Evolutionary conservation across 1,140 invertebrate species (phyloP), one percentile per base, ranked within the genome.

Genomic region (Drosophila kohkoa): DNA sequence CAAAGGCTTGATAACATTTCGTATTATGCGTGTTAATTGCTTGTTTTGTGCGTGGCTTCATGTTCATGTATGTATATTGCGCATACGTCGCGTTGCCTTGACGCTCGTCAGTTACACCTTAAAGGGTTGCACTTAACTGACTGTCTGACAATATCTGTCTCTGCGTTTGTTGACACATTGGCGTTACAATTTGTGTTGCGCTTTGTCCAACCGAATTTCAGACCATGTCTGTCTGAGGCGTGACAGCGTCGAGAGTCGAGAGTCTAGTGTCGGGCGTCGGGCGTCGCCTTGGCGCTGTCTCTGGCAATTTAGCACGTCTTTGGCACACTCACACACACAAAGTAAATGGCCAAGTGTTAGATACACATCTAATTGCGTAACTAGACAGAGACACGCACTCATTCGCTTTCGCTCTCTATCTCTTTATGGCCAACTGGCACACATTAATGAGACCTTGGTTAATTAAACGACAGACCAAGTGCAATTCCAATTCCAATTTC

Each of bases 11-110:
- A 43, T n/a, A 58, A 46, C 74, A 67, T 60, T 60, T 32, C 51
- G 68, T 81, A 83, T 89, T 81, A 81, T 89, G 81, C 77, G 74
- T 81, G 75, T 89, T 89, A 89, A 89, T 85, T 89, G 81, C 85
- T 89, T 81, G 81, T 79, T 79, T 81, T 74, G 75, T 81, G 74
- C 72, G 66, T 54, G 38, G 20, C 43, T 54, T 74, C 72, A 41
- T 11, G 7, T 8, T 11, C 20, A 25, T 25, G 20, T 25, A 62
- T 32, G 52, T 38, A 83, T 79, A 89, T 89, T 76, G 54, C 85
- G 66, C 77, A 89, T 83, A 85, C 75, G 85, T 76, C 85, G 77
- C 78, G 85, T 89, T 77, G 79, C 51, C 83, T 41, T 51, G 66
- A 25, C 72, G 43, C n/a, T 59, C 16, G 30, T 51, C 55, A 76